These are phyloP conservation scores for Fukomys damarensis DNA, from an alignment of 2,113 vertebrate genomes.

Conservation along the genomic window DNA sequence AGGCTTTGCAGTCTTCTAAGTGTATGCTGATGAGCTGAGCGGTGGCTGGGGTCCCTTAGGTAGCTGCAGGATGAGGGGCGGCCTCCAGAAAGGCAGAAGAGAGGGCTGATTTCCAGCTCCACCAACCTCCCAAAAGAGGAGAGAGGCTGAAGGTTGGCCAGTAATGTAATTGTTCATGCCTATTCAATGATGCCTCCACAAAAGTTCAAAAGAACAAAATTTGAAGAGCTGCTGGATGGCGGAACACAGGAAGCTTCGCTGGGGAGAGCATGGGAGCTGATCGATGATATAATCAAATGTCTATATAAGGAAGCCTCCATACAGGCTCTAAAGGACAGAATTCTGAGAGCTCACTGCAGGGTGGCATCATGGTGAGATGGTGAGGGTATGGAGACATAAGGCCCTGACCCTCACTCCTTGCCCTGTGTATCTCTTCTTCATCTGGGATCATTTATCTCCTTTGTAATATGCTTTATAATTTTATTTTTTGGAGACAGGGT, in stretches of 20 bases:
- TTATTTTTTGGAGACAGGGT: neutral
- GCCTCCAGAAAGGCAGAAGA: neutral
- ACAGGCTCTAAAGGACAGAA: neutral
- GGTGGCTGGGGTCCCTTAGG: neutral
- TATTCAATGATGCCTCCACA: neutral
- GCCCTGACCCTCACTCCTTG: neutral
- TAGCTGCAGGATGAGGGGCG: neutral
- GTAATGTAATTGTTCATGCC: neutral
- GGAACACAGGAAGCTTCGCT: neutral
- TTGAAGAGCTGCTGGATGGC: neutral
- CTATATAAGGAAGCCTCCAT: neutral
- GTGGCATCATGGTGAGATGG: neutral
- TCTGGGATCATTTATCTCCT: neutral
- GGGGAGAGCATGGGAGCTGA: neutral
- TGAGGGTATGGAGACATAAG: neutral
- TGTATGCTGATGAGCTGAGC: neutral
- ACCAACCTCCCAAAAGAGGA: neutral
- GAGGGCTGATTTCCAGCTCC: neutral
- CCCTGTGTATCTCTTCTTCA: neutral
- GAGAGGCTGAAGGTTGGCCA: neutral
- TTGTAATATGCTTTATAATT: neutral
- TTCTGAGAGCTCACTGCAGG: neutral
- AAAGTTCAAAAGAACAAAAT: neutral
- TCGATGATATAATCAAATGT: neutral
- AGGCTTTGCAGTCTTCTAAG: neutral